A percentile compares a stretch with the other conserved stretches of the same genome.
Conservation (phyloP, 2,113 vertebrate genomes). For the Thamnophis sirtalis region DNA sequence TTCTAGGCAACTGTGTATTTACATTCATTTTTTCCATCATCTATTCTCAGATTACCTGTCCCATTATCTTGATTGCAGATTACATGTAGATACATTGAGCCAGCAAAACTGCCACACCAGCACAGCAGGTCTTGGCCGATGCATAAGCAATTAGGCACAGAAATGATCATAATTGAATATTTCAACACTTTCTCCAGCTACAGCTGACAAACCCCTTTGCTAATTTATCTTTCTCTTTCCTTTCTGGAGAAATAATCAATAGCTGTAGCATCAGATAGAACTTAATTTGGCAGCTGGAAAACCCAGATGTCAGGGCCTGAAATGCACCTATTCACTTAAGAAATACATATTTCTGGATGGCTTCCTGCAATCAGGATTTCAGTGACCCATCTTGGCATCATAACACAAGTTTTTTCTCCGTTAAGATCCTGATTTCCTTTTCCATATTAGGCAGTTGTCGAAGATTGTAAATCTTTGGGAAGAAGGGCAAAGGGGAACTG, state of each 20-base stretch:
- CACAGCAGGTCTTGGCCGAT: neutral
- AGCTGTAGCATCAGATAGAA: neutral
- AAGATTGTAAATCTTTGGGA: neutral
- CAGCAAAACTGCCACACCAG: neutral
- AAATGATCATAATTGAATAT: slow-evolving; percentile 3
- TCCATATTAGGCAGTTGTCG: slow-evolving; percentile 9
- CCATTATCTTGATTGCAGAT: neutral
- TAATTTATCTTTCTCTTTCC: slow-evolving; percentile 8
- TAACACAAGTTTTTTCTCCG: neutral
- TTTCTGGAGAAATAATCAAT: neutral
- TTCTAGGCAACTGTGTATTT: neutral
- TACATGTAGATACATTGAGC: neutral
- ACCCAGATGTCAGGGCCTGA: neutral
- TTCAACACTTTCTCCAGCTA: neutral
- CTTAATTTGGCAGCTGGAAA: neutral
- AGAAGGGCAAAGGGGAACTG: neutral
- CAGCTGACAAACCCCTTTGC: slow-evolving; percentile 10
- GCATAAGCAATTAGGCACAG: slow-evolving; percentile 5
- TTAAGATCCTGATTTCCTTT: slow-evolving; percentile 4
- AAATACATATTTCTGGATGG: neutral
- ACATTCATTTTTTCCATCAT: neutral
- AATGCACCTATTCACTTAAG: neutral
- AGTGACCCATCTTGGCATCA: neutral
- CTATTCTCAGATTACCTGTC: neutral
- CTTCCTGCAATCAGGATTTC: neutral